Base-by-base conservation (phyloP, 92 coral and sea anemone species). In the Montipora capitata region DNA sequence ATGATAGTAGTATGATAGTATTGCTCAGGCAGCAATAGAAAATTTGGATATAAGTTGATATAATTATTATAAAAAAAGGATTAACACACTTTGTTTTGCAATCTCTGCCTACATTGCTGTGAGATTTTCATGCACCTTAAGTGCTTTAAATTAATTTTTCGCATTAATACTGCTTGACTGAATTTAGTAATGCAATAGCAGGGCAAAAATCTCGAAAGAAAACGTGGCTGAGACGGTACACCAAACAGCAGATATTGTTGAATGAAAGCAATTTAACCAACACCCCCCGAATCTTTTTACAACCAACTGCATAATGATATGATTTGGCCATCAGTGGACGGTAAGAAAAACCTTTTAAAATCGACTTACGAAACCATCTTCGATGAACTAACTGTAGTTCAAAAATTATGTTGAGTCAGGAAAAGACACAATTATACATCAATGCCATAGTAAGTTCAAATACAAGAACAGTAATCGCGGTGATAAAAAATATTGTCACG, bases 401-500 rank as follows among this genome's bases (percentile, higher is more conserved):
- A 38, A 81, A 68, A 81, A 62, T 16, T 52, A 80, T 67, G 52
- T 68, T 62, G 67, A 68, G 18, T 42, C 54, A 72, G 51, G 85
- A 17, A 49, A 62, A 68, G 77, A 27, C 35, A 27, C 35, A 81
- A 81, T 68, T 38, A 49, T 68, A 52, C 76, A 3, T 44, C 67
- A 48, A 48, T 68, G 54, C 63, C 83, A 79, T 40, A 49, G 44
- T 79, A 48, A 10, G 52, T 10, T 48, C 52, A 54, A 65, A 79
- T 79, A 79, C 70, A 39, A 20, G 77, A 68, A 68, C 68, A 35
- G 38, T 35, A n/a, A 80, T 67, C 51, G 75, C 85, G 48, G 54
- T 68, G 77, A 68, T 69, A 81, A 68, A 68, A 68, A 14, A 81
- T 81, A 68, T 51, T 81, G 85, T 81, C 85, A 81, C 85, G 85